A percentile compares a stretch with the other conserved stretches of the same genome.
Evolutionary conservation across 2,888 invertebrate genomes (phyloP).

Genomic region (Deroplatys truncata): DNA sequence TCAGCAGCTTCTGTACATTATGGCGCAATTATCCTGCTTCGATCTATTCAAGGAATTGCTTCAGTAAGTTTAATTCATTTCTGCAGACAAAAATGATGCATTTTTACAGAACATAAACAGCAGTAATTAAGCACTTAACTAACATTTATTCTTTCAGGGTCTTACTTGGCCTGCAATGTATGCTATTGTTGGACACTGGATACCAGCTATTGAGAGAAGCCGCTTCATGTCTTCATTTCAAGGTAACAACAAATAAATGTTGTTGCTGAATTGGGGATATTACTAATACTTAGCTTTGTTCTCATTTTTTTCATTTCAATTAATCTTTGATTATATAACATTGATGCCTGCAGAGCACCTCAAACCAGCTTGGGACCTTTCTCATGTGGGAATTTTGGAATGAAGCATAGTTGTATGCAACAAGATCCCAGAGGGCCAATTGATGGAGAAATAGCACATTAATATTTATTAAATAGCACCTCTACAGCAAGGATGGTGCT

Average conservation of each 20-base stretch:
- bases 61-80: constrained; percentile 49
- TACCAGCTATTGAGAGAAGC: constrained; percentile 64
- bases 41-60: constrained; percentile 65
- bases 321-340: too few relatives aligned
- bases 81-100: background rate
- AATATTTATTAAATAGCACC: too few relatives aligned
- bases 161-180: constrained; percentile 75
- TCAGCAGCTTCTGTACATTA: constrained; percentile 59
- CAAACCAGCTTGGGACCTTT: too few relatives aligned
- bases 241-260: constrained; percentile 44
- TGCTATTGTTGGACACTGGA: constrained; percentile 68
- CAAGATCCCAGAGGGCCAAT: too few relatives aligned
- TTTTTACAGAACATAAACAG: background rate
- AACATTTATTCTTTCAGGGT: constrained; percentile 46
- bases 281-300: too few relatives aligned
- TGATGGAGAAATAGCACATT: too few relatives aligned
- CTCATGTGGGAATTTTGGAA: too few relatives aligned
- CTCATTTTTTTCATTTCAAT: too few relatives aligned
- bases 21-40: constrained; percentile 55
- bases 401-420: too few relatives aligned
- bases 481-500: too few relatives aligned
- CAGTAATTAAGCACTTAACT: background rate
- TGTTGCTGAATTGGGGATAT: too few relatives aligned
- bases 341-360: too few relatives aligned
- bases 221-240: constrained; percentile 73